These are phyloP conservation scores for Epicampocera succincta DNA, from an alignment of 2,888 invertebrate genomes.

Conservation along the genomic window DNA sequence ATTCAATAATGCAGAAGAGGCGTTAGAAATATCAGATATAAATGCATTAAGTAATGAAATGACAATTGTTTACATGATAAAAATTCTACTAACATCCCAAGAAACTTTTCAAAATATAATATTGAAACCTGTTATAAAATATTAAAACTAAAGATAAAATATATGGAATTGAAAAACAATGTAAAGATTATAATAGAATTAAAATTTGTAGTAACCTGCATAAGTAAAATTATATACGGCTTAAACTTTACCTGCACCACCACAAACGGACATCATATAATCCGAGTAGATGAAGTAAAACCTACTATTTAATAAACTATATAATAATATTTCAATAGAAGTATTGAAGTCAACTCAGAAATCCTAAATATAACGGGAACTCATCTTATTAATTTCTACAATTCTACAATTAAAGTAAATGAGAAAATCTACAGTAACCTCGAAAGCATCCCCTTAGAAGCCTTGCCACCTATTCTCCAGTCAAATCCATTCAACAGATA, in stretches of 20 bases:
- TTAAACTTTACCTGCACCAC: slow-evolving; percentile 36
- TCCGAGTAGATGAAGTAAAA: slow-evolving; percentile 27
- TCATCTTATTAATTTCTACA: no score
- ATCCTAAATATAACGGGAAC: no score
- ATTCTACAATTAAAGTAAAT: no score
- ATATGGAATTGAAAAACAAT: slow-evolving; percentile 35
- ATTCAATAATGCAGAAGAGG: no score
- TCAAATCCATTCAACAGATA: no score
- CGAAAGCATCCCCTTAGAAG: slow-evolving; percentile 7
- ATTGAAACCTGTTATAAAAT: slow-evolving; percentile 29
- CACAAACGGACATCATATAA: slow-evolving; percentile 46
- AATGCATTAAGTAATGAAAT: slow-evolving; percentile 45
- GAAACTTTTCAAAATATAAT: slow-evolving; percentile 8
- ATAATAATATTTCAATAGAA: slow-evolving; percentile 28
- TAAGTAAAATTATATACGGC: slow-evolving; percentile 1
- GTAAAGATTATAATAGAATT: no score
- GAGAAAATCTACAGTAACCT: slow-evolving; percentile 24
- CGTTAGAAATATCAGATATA: slow-evolving; percentile 36
- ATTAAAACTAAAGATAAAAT: slow-evolving; percentile 29
- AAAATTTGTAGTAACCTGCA: slow-evolving; percentile 9
- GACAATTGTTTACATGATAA: slow-evolving; percentile 37
- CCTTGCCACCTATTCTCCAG: slow-evolving; percentile 5
- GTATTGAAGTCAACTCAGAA: no score
- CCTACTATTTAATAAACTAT: slow-evolving; percentile 24
- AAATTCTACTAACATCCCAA: slow-evolving; percentile 46